Evolutionary conservation across 2,113 vertebrate species (phyloP), one percentile per base, ranked within the genome.

Genomic region (Peromyscus maniculatus): DNA sequence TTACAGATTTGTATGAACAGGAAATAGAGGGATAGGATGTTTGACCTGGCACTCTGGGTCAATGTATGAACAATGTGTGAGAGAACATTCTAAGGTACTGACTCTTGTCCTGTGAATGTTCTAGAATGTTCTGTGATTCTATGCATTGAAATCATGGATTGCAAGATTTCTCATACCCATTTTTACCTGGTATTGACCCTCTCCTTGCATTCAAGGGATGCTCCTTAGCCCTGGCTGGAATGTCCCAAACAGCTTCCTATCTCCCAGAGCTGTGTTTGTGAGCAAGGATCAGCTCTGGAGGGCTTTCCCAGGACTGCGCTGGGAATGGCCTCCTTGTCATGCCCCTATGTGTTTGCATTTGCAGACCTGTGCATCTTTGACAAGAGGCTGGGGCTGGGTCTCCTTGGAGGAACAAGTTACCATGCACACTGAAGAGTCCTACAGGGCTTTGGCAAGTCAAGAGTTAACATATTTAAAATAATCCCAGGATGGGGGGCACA

Each of bases 21-120:
- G 0, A 52, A 36, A 2, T 5, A 55, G 8, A n/a, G 21, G 13
- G 7, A 17, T 3, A 17, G 12, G 12, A 0, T 12, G 12, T 5
- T 1, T 72, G 52, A 17, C 28, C 13, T 74, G 31, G 10, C 1
- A 57, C 28, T 55, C 93, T 49, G 31, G 36, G 64, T 3, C 46
- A 31, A 7, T 3, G 9, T 2, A 3, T 3, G 24, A 95, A 39
- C n/a, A 91, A 67, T 12, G 0, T 26, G 19, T 12, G 12, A 77
- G 36, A 57, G 28, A 83, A 67, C 57, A 59, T 43, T 49, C 71
- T n/a, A 5, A 66, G 33, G 36, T 17, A 0, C 49, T 39, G 2
- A 28, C 15, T 59, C 43, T 46, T 72, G 5, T 4, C n/a, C 4
- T 62, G 28, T 6, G 13, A 64, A 36, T 16, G 21, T 49, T 15